Percentiles rank a stretch among this genome's conserved stretches.
Conservation (phyloP, 2,113 vertebrate species). For the Lota lota region DNA sequence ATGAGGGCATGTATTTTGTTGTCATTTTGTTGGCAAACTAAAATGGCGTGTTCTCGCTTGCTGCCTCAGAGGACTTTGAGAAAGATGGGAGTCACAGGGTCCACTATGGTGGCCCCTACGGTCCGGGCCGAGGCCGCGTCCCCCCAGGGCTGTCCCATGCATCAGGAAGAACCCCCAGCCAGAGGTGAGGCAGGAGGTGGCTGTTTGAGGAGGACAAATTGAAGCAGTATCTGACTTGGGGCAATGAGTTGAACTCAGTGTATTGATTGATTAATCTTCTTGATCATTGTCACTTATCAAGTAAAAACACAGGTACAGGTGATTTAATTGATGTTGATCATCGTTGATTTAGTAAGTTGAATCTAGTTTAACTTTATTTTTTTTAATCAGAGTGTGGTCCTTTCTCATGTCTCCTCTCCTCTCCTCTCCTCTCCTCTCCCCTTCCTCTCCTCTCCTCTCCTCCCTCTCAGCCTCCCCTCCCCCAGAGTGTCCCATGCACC, state of each 20-base stretch:
- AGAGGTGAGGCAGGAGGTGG: constrained; percentile 43
- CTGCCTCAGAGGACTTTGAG: background rate
- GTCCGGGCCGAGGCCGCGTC: constrained; percentile 47
- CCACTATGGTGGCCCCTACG: constrained; percentile 55
- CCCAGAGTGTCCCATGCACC: constrained; percentile 79
- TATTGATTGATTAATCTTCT: background rate
- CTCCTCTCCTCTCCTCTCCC: constrained; percentile 21
- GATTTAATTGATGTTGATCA: background rate
- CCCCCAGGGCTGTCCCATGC: constrained; percentile 78
- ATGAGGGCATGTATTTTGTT: too few relatives aligned
- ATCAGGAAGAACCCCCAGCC: constrained; percentile 60
- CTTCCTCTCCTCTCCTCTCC: background rate
- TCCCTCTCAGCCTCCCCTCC: constrained; percentile 44
- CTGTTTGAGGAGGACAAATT: background rate
- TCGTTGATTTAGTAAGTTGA: background rate
- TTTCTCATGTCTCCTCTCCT: background rate
- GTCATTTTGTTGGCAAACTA: too few relatives aligned
- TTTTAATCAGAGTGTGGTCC: background rate
- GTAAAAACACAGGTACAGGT: background rate
- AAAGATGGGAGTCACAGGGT: constrained; percentile 78
- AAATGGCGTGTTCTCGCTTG: background rate
- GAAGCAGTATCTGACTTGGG: background rate
- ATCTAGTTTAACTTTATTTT: background rate
- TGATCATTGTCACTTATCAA: background rate
- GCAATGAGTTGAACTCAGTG: background rate